Evolutionary conservation across 2,797 vertebrate species (phyloP), one percentile per base, ranked within the genome.

Genomic region (Macropodus opercularis): DNA sequence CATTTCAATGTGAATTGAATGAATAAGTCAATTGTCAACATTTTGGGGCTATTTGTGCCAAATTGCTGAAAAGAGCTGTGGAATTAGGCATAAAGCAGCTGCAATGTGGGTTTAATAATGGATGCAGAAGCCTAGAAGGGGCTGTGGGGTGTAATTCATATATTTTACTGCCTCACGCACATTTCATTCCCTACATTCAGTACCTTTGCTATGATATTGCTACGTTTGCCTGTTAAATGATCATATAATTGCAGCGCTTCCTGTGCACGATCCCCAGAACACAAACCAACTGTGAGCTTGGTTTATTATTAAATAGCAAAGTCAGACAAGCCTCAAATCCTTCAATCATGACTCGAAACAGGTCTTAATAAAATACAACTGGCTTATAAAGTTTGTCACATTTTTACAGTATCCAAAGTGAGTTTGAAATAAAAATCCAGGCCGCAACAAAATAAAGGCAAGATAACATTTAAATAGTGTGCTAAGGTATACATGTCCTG

Each of bases 291-390:
- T 79, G 43, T 44, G 39, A 63, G 66, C 68, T 92, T 93, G 93
- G 88, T 97, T 98, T 97, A 97, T 97, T 98, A 95, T 97, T 98
- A 95, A 97, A 97, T 96, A 96, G 92, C 94, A 94, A 92, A 92
- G 89, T 92, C 92, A 94, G 91, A 93, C 91, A 94, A 93, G 90
- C 90, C 89, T 94, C 78, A 87, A 86, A 93, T 92, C 92, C 90
- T 92, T 91, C 90, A 88, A 91, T 92, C 88, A 91, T 90, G 91
- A 94, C 90, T 94, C 91, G 92, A 94, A 89, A 93, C 90, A 87
- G 89, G 82, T 94, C 92, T 94, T 96, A 94, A 94, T 96, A 98
- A 98, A 98, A 98, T 96, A 97, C 93, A 95, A 92, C 93, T 94
- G 94, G 92, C 93, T 93, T 95, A 96, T 93, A 96, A 97, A 96